A percentile compares a stretch with the other conserved stretches of the same genome.
Evolutionary conservation across 2,113 vertebrate species (phyloP).

Genomic region (Calidris pugnax): DNA sequence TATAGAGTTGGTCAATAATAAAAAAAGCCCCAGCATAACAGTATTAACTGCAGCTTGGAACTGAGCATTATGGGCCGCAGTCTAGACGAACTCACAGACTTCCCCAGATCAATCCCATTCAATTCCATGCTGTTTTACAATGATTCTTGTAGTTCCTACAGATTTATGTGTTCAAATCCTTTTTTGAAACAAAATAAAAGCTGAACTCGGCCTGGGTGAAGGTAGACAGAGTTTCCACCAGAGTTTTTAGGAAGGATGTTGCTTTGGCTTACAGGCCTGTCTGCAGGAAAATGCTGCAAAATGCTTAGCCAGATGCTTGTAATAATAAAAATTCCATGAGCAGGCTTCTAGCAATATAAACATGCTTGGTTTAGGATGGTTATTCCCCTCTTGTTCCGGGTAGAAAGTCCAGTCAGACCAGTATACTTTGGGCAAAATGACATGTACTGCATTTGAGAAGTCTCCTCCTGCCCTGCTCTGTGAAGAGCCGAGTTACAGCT

Average conservation of each 20-base stretch:
- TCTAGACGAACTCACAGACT: fast-evolving
- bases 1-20: not conserved
- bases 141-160: not conserved
- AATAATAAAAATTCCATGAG: not conserved
- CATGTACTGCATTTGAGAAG: not conserved
- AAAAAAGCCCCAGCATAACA: not conserved
- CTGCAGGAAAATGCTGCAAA: not conserved
- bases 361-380: not conserved
- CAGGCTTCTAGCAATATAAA: not conserved
- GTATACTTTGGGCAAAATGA: not conserved
- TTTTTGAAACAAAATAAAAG: not conserved
- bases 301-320: not conserved
- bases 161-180: not conserved
- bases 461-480: not conserved
- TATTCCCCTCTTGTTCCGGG: not conserved
- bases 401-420: not conserved
- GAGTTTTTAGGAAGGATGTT: not conserved
- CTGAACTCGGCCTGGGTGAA: not conserved
- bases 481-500: not conserved
- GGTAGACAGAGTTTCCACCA: not conserved
- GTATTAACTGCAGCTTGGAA: not conserved
- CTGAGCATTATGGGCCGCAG: not conserved
- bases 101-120: not conserved
- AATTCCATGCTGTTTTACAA: not conserved
- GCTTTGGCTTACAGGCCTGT: not conserved